A percentile compares a stretch with the other conserved stretches of the same genome.
phyloP scores from a whole-genome alignment of 2,113 vertebrate species.

The Zosterops hypoxanthus region DNA sequence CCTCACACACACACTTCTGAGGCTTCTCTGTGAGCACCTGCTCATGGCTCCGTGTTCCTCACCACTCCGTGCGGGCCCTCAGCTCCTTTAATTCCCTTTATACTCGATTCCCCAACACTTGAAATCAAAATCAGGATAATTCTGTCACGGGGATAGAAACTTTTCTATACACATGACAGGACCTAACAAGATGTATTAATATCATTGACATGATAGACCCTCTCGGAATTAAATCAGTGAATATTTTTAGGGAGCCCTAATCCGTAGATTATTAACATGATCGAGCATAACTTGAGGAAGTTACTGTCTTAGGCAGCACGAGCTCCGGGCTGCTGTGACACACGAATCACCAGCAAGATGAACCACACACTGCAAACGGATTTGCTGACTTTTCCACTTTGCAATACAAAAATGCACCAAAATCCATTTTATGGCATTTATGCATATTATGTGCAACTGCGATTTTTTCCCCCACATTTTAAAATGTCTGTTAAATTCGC shows the following conservation, averaged over 20 bases:
- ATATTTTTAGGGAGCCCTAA: conserved; percentile 29
- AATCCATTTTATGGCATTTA: background rate
- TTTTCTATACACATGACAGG: background rate
- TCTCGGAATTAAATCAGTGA: background rate
- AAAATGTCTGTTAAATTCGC: background rate
- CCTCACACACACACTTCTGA: background rate
- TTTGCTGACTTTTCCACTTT: background rate
- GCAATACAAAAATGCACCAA: background rate
- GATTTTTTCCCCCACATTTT: background rate
- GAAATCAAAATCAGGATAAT: background rate
- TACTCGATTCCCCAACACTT: background rate
- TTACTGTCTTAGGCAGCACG: background rate
- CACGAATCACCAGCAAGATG: background rate
- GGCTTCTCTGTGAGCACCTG: background rate
- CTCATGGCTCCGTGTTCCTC: accelerated
- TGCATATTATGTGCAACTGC: accelerated
- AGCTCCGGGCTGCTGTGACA: background rate
- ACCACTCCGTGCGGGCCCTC: accelerated
- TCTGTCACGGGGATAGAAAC: background rate
- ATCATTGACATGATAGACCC: background rate
- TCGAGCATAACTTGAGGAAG: conserved; percentile 26
- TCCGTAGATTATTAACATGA: conserved; percentile 44
- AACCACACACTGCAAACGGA: background rate
- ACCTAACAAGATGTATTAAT: background rate
- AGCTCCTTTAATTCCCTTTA: background rate